These are phyloP conservation scores for Kobus ellipsiprymnus DNA, from an alignment of 2,113 vertebrate species.

Conservation along the genomic window DNA sequence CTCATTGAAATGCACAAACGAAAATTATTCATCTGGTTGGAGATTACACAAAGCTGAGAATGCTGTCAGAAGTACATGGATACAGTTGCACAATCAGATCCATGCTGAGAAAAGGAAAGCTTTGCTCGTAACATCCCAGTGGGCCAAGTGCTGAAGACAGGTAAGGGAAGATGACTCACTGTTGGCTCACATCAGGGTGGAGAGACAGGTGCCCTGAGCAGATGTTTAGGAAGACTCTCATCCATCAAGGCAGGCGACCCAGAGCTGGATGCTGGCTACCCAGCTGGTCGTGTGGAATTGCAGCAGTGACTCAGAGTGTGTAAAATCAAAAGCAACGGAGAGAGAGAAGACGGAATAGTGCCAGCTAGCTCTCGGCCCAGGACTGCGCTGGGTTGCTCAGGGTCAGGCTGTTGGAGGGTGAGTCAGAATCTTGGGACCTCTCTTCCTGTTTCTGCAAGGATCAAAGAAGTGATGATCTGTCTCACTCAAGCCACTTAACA, in stretches of 20 bases:
- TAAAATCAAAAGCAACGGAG: conserved; percentile 12
- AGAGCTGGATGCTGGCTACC: conserved; percentile 25
- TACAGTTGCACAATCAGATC: conserved; percentile 46
- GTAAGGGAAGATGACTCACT: not conserved
- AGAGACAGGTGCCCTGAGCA: not conserved
- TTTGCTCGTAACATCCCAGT: not conserved
- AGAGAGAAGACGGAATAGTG: not conserved
- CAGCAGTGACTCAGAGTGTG: conserved; percentile 46
- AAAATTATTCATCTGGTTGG: conserved; percentile 70
- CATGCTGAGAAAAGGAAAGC: not conserved
- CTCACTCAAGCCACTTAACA: not conserved
- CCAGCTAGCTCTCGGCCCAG: not conserved
- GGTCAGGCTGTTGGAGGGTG: not conserved
- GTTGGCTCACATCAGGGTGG: not conserved
- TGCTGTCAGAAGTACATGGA: conserved; percentile 23
- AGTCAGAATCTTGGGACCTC: conserved; percentile 40
- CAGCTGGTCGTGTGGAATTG: not conserved
- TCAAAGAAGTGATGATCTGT: conserved; percentile 20
- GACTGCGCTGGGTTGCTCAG: not conserved
- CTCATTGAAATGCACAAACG: conserved; percentile 63
- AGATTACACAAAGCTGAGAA: conserved; percentile 46
- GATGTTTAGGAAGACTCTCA: not conserved
- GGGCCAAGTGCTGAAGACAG: not conserved
- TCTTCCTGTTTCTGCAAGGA: conserved; percentile 36
- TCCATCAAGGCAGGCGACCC: not conserved